A percentile compares a stretch with the other conserved stretches of the same genome.
These are phyloP conservation scores for Tragulus kanchil DNA, from an alignment of 2,113 vertebrate species.

Conservation along the genomic window DNA sequence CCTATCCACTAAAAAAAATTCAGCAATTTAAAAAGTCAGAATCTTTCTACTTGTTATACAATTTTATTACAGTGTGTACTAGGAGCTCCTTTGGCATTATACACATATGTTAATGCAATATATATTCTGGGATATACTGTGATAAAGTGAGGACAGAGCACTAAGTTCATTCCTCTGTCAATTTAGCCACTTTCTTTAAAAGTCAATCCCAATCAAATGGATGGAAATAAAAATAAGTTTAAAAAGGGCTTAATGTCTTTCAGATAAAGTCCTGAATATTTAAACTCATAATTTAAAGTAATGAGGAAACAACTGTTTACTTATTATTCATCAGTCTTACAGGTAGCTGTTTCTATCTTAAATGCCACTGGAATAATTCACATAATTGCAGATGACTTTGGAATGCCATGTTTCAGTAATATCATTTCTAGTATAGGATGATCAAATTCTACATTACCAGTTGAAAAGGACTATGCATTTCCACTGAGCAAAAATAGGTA, in stretches of 20 bases:
- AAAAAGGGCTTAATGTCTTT: too few species aligned
- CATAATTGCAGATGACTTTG: conserved; percentile 65
- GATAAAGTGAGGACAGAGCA: neutral
- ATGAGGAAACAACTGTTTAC: conserved; percentile 74
- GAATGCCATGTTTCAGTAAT: neutral
- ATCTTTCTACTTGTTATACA: neutral
- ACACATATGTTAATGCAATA: neutral
- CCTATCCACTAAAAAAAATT: conserved; percentile 35
- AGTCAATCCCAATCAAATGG: too few species aligned
- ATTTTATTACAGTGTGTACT: neutral
- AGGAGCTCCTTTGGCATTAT: neutral
- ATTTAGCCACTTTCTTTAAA: too few species aligned
- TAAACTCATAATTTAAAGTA: conserved; percentile 73
- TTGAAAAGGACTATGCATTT: neutral
- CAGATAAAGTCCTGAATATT: conserved; percentile 73
- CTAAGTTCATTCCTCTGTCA: neutral
- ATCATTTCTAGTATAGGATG: conserved; percentile 38
- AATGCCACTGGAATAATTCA: conserved; percentile 73
- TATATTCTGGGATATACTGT: neutral
- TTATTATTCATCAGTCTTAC: conserved; percentile 72
- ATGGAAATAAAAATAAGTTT: too few species aligned
- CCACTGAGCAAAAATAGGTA: neutral
- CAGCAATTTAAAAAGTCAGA: neutral
- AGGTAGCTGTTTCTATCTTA: conserved; percentile 68
- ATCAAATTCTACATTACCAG: neutral